phyloP scores from a whole-genome alignment of 1,140 invertebrate species.

The Reticulitermes speratus region DNA sequence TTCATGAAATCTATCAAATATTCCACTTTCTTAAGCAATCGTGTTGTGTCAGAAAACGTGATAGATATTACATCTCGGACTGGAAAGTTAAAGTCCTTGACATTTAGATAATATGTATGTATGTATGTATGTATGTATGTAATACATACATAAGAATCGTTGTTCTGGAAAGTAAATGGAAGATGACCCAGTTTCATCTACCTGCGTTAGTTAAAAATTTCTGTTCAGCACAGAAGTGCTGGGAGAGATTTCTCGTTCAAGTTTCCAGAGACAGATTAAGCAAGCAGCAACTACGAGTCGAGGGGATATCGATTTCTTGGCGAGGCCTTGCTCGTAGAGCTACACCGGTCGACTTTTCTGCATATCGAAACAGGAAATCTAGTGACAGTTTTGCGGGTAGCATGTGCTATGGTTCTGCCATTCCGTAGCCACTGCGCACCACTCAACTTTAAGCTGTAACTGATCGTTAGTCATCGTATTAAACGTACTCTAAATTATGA shows the following conservation, averaged over 20 bases:
- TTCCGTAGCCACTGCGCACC: no score
- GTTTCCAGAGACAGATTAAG: not conserved
- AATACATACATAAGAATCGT: no score
- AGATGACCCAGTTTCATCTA: not conserved
- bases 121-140: no score
- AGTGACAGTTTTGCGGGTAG: not conserved
- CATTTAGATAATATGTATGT: not conserved
- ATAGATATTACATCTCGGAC: not conserved
- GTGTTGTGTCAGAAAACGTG: no score
- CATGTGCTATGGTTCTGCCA: not conserved
- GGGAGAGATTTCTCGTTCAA: not conserved
- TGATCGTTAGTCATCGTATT: no score
- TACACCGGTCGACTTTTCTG: not conserved
- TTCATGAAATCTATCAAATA: no score
- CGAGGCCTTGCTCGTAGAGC: not conserved
- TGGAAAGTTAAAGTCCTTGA: not conserved
- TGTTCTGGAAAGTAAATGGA: not conserved
- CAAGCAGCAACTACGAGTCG: not conserved
- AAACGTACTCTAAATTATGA: no score
- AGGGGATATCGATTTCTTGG: not conserved
- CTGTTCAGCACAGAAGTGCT: not conserved
- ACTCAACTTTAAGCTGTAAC: no score
- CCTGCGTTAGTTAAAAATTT: not conserved
- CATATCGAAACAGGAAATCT: not conserved
- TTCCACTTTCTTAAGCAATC: no score